Base-by-base conservation (phyloP, 2,888 invertebrate species). In the Aphidius colemani region DNA sequence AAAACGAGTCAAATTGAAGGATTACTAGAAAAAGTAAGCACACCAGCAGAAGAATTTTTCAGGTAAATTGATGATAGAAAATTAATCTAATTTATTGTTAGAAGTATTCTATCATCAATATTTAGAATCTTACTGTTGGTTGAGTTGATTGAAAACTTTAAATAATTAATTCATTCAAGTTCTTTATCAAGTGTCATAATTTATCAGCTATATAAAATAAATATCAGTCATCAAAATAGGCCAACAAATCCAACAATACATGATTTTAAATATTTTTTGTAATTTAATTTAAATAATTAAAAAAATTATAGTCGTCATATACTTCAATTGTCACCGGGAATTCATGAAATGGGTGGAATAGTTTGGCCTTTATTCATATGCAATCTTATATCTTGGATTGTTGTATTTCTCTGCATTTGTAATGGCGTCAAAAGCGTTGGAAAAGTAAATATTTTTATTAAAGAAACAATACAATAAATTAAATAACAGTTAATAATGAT, bases 381-480 rank as follows among this genome's bases (percentile, higher is more conserved):
- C 73, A 88, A 95, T 64, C 76, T 90, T 0, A 82, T 94, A 30
- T 89, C 91, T 49, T 96, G 95, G 95, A 75, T 91, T 9, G 81
- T 93, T 58, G 89, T 93, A 10, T 96, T 92, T 81, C 83, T 94
- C 59, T 95, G 95, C 81, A 91, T 95, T 69, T 90, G 90, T 83
- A 91, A 92, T 72, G 95, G 96, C 57, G 93, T 96, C 67, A 91
- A 93, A 83, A 91, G 92, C 82, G 91, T 93, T 41, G 93, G 93
- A 76, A 94, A 93, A 86, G 92, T 91, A 68, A 70, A 10, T 46
- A 44, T 53, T 58, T 44, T 10, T 61, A 5, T 11, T n/a, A 41
- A 8, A 53, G 45, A 53, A 45, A 51, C 49, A 40, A 63, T 8
- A 39, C 45, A 11, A 56, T 53, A 50, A 51, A 45, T 18, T 41